Evolutionary conservation across 2,888 invertebrate genomes (phyloP), one percentile per base, ranked within the genome.

Genomic region (Cataglyphis albicans): DNA sequence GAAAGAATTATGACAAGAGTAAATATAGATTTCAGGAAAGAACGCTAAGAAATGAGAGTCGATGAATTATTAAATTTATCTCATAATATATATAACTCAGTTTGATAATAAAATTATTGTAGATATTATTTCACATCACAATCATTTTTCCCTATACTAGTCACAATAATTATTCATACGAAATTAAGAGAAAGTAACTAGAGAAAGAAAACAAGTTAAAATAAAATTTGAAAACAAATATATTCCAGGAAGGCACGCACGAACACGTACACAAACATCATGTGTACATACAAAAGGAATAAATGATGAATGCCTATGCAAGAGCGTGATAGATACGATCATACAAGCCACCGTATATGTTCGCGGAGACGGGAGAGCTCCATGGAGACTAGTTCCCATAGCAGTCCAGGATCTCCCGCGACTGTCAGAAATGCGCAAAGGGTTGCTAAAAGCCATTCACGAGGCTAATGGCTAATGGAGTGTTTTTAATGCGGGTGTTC

Each of bases 391-490:
- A 82, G 86, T 89, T 90, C 89, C 84, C 87, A 89, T 76, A 87
- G 87, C 87, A 88, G 87, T 89, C 87, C 90, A 81, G 82, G 76
- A 67, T 87, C 88, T 89, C 86, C 86, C 80, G 80, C 61, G 86
- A 73, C 81, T 67, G 68, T 64, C 73, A 89, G 85, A 89, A 88
- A 90, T 85, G 88, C 82, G 90, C 88, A 90, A 92, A 91, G 92
- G 91, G 92, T 92, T 92, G 90, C 92, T 92, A 91, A 92, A 91
- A 92, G 92, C 92, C 88, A 88, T 90, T 87, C 88, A 86, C 83
- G 67, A 78, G 84, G 73, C 87, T 91, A 90, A 90, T 90, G 86
- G 89, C 87, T 91, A 91, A 90, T 90, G 87, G 90, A 85, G 84
- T 84, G 88, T 89, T 82, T 88, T 87, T 86, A 86, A 89, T 84